Evolutionary conservation across 2,888 invertebrate species (phyloP), one percentile per base, ranked within the genome.

Genomic region (Lypha dubia): DNA sequence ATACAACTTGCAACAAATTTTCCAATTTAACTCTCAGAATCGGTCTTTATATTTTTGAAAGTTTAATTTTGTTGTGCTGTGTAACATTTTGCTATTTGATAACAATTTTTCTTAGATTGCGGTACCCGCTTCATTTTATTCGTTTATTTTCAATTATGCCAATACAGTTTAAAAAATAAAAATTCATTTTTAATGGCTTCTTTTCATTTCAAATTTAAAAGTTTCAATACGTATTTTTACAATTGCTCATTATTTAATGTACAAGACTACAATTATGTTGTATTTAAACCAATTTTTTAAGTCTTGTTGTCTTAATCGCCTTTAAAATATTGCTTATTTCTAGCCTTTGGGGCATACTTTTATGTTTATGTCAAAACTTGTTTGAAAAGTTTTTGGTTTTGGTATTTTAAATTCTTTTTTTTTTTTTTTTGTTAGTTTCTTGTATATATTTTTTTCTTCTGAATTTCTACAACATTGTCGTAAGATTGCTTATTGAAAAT

Each of bases 401-500:
- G n/a, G 60, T 28, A 28, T 65, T 71, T 13, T 49, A 41, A n/a
- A 35, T 38, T 53, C 24, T 73, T 38, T 56, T n/a, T 38, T 65
- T 24, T 38, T 53, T 28, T 73, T 38, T 56, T n/a, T 38, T 65
- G 6, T 49, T 74, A 8, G 28, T 51, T 53, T 60, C 44, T 38
- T 9, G 17, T 41, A 4, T 28, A 51, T 35, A 0, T 9, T 17
- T 44, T 24, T 46, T 44, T 63, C 8, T 4, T 53, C 2, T 51
- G 13, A 51, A n/a, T 24, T n/a, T 60, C 20, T 15, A 51, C 32
- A 20, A 44, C 46, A 38, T 56, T 73, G 76, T 65, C 60, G 63
- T 70, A 76, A 82, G 76, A 49, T 49, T 41, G 49, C 22, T 51
- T 58, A 77, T 63, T 77, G 46, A 71, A 70, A 53, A 56, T 24